These are phyloP conservation scores for Amblyteles armatorius DNA, from an alignment of 2,888 invertebrate species.

Conservation along the genomic window DNA sequence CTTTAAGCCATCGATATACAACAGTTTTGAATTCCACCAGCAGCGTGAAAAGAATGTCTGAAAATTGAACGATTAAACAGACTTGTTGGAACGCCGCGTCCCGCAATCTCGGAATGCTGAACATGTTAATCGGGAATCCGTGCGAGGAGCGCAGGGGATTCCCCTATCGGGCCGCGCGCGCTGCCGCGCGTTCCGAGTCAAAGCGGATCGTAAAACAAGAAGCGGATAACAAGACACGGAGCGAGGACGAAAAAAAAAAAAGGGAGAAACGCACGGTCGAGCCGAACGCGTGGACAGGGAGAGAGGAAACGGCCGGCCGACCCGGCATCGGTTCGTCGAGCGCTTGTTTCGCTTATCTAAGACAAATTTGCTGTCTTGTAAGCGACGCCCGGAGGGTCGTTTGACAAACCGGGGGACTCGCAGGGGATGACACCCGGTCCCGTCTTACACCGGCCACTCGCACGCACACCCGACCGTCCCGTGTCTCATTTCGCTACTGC, in stretches of 20 bases:
- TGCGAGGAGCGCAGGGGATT: constrained; percentile 23
- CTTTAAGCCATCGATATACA: no score
- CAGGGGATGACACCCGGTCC: constrained; percentile 70
- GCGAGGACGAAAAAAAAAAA: constrained; percentile 56
- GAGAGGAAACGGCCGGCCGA: constrained; percentile 54
- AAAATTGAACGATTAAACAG: no score
- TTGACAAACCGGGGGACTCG: constrained; percentile 81
- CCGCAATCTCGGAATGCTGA: no score
- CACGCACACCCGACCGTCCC: constrained; percentile 29
- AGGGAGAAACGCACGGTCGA: constrained; percentile 36
- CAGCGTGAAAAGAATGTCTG: no score
- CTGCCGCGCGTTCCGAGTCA: neutral
- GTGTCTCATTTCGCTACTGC: constrained; percentile 55
- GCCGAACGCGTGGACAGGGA: constrained; percentile 20
- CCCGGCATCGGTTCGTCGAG: constrained; percentile 69
- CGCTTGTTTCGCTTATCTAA: constrained; percentile 83
- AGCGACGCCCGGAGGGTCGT: constrained; percentile 82
- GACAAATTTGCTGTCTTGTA: constrained; percentile 84
- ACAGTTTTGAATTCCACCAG: no score
- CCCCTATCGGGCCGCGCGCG: constrained; percentile 24
- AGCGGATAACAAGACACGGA: constrained; percentile 58
- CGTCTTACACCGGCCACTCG: constrained; percentile 58
- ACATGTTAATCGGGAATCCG: no score
- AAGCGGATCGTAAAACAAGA: constrained; percentile 58
- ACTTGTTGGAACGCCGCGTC: no score